phyloP scores from a whole-genome alignment of 23 tunicate genomes.

The Trididemnum miniatum region DNA sequence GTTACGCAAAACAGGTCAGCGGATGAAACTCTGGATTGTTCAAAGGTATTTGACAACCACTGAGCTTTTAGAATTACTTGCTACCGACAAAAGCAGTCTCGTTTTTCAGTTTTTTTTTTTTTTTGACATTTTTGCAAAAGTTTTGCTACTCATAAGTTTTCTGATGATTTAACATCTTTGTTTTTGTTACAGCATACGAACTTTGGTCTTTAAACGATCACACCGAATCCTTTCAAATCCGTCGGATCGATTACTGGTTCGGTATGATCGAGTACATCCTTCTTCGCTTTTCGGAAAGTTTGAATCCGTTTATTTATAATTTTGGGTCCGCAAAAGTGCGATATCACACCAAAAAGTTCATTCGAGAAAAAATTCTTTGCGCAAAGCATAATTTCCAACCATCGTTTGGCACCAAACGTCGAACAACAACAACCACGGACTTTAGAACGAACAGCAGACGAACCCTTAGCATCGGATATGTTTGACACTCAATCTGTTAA shows the following conservation, averaged over 20 bases:
- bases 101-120: no score
- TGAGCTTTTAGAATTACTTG: no score
- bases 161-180: no score
- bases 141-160: no score
- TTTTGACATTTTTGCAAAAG: no score
- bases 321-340: conserved; percentile 64
- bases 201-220: conserved; percentile 38
- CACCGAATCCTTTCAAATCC: conserved; percentile 21
- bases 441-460: no score
- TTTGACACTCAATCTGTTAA: no score
- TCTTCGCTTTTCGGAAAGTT: conserved; percentile 66
- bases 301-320: conserved; percentile 74
- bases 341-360: conserved; percentile 29
- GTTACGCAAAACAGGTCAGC: no score
- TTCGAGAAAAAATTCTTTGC: conserved; percentile 14
- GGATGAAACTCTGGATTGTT: no score
- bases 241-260: conserved; percentile 53
- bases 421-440: not conserved
- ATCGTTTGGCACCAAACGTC: not conserved
- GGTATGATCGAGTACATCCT: conserved; percentile 55
- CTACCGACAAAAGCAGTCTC: no score
- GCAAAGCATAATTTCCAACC: not conserved
- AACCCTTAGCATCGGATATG: no score
- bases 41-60: no score
- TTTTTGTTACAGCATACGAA: conserved; percentile 54